Evolutionary conservation across 2,888 invertebrate genomes (phyloP).

Genomic region (Artemia sp.): DNA sequence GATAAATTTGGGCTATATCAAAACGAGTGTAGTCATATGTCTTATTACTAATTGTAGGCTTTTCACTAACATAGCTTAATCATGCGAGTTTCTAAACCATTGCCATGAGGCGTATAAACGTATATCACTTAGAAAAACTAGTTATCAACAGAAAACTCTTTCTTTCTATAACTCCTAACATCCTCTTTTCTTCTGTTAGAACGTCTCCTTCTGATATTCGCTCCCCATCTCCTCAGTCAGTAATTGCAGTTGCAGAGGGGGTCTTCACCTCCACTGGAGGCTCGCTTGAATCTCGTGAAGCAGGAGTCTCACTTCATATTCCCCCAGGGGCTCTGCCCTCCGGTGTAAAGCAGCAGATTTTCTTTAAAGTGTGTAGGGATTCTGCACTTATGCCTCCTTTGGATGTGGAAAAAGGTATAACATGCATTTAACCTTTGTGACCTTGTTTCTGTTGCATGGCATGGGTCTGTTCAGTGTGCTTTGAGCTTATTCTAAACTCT

Average conservation of each 20-base stretch:
- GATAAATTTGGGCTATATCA: too few relatives aligned
- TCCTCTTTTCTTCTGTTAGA: constrained; percentile 19
- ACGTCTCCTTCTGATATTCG: constrained; percentile 19
- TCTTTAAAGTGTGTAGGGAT: constrained; percentile 60
- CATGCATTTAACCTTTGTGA: not conserved
- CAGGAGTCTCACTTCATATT: constrained; percentile 75
- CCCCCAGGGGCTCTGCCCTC: constrained; percentile 70
- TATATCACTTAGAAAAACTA: not conserved
- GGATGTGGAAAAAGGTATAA: constrained; percentile 69
- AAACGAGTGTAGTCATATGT: too few relatives aligned
- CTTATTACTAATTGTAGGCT: too few relatives aligned
- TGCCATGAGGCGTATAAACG: not conserved
- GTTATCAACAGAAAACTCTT: constrained; percentile 7
- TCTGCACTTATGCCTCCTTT: constrained; percentile 53
- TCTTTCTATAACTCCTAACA: constrained; percentile 16
- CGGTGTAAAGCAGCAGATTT: constrained; percentile 71
- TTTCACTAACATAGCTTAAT: too few relatives aligned
- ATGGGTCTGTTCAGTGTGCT: too few relatives aligned
- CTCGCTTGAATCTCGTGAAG: constrained; percentile 62
- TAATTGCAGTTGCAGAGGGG: constrained; percentile 32
- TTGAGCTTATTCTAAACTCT: not conserved
- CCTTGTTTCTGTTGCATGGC: too few relatives aligned
- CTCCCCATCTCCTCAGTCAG: constrained; percentile 20
- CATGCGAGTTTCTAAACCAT: too few relatives aligned
- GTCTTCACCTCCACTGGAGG: constrained; percentile 63